phyloP scores from a whole-genome alignment of 2,888 invertebrate genomes.

The Cheilosia variabilis region DNA sequence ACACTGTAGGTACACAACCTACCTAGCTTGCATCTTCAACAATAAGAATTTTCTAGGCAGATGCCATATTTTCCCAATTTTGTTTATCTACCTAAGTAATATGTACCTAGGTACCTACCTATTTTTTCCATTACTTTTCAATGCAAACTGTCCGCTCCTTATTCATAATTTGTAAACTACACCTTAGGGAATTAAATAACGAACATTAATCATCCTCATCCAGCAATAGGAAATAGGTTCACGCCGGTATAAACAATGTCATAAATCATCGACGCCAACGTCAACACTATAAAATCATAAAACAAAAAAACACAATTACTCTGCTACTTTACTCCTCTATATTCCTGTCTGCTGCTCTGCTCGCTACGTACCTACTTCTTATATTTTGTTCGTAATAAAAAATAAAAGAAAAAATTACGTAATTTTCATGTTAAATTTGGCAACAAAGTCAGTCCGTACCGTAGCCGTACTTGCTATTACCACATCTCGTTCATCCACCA shows the following conservation, averaged over 20 bases:
- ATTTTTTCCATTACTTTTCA: background rate
- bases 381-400: conserved; percentile 40
- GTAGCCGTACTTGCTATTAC: conserved; percentile 1
- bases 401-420: conserved; percentile 61
- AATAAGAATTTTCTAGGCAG: no score
- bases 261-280: conserved; percentile 64
- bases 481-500: conserved; percentile 33
- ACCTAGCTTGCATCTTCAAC: no score
- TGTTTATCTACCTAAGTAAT: no score
- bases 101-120: background rate
- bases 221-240: conserved; percentile 25
- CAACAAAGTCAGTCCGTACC: conserved; percentile 38
- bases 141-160: background rate
- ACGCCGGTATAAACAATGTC: conserved; percentile 70
- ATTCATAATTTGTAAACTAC: conserved; percentile 8
- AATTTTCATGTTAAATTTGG: conserved; percentile 70
- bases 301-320: conserved; percentile 51
- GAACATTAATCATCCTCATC: conserved; percentile 42
- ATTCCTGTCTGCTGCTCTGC: conserved; percentile 26
- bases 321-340: conserved; percentile 28
- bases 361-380: conserved; percentile 5
- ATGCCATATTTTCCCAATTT: no score
- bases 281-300: conserved; percentile 49
- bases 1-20: no score
- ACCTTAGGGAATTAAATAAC: conserved; percentile 45